A percentile compares a stretch with the other conserved stretches of the same genome.
phyloP scores from a whole-genome alignment of 2,888 invertebrate genomes.

The Phasia obesa region DNA sequence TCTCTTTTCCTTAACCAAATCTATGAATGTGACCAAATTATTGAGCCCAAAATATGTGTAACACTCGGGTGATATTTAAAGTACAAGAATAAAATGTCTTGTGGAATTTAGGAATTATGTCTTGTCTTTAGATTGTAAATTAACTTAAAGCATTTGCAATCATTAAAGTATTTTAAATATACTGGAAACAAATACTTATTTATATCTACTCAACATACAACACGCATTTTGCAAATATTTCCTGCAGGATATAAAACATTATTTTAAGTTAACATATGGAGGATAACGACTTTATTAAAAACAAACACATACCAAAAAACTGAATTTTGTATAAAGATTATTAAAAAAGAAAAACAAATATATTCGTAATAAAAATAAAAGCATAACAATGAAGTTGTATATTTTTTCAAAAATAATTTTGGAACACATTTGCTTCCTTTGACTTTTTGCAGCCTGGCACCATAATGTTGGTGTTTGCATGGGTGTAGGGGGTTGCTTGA shows the following conservation, averaged over 20 bases:
- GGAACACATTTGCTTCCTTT: constrained; percentile 22
- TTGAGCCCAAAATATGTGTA: constrained; percentile 21
- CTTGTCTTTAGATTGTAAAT: constrained; percentile 79
- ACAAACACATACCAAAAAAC: background rate
- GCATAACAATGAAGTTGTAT: constrained; percentile 19
- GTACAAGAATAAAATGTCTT: constrained; percentile 1
- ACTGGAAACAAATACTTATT: background rate
- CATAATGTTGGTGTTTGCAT: constrained; percentile 58
- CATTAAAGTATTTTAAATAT: constrained; percentile 63
- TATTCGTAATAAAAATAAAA: constrained; percentile 37
- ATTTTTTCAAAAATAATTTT: constrained; percentile 29
- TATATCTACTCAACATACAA: constrained; percentile 4
- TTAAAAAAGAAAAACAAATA: constrained; percentile 32
- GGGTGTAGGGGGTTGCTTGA: background rate
- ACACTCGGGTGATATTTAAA: constrained; percentile 23
- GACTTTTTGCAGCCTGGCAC: constrained; percentile 45
- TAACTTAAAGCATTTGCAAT: constrained; percentile 76
- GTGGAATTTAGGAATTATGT: constrained; percentile 72
- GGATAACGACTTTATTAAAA: constrained; percentile 49
- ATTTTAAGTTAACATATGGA: constrained; percentile 37
- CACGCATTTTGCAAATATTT: constrained; percentile 43
- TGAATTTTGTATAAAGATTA: constrained; percentile 37
- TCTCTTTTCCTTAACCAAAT: background rate
- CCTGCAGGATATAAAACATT: constrained; percentile 43
- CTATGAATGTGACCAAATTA: constrained; percentile 8